Evolutionary conservation across 2,888 invertebrate genomes (phyloP), one percentile per base, ranked within the genome.

Genomic region (Drosophila hamatofila): DNA sequence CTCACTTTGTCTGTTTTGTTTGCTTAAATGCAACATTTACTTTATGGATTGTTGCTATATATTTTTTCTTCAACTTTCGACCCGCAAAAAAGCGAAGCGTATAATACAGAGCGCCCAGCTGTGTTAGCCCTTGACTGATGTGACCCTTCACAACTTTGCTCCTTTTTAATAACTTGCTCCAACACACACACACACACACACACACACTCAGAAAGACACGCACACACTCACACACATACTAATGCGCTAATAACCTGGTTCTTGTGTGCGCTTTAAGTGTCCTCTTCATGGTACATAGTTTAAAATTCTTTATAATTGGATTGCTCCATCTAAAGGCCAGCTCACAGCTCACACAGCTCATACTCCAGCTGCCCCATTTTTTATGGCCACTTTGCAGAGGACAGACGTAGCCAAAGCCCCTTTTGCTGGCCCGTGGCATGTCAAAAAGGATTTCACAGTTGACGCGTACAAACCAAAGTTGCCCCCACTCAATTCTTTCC

Each of bases 401-500:
- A 56, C 58, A 60, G 71, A 71, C 71, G 57, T 52, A 74, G 74
- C 66, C 73, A 59, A 57, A 62, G 37, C n/a, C 51, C 54, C 59
- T 27, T 16, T 18, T 46, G 54, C 49, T 71, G 42, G 42, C 30
- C 51, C 64, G 61, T 71, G 72, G 87, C 87, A 80, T 80, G 80
- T 89, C 88, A 85, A 89, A 82, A 88, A 85, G 89, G 86, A 86
- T 86, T 86, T 88, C 80, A 79, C 88, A 86, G 88, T 86, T 89
- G 88, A 89, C 86, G 88, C 89, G 85, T 81, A 81, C 89, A 84
- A 78, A 81, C 81, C 89, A 79, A 82, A 89, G 77, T 81, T 72
- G 71, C 66, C 48, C 63, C 44, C 55, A 16, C 46, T 39, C 35
- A 18, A 30, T 25, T 5, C 9, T 12, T 5, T 0, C 39, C 7